phyloP scores from a whole-genome alignment of 2,113 vertebrate genomes.

The Prionailurus viverrinus region DNA sequence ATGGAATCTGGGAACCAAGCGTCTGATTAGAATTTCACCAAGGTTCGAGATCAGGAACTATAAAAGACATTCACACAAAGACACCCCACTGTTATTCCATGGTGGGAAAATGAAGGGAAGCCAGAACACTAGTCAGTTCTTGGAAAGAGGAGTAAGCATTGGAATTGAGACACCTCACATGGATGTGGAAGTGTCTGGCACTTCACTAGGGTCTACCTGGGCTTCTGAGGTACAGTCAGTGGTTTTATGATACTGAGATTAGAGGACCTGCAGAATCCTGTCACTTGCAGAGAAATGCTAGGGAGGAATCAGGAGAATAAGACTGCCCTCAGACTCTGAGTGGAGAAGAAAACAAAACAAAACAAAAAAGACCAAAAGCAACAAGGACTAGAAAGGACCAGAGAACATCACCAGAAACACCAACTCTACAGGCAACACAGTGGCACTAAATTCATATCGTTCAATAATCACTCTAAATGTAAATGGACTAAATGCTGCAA shows the following conservation, averaged over 20 bases:
- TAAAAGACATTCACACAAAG: not conserved
- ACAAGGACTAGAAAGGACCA: no score
- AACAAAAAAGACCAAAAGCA: no score
- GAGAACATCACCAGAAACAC: no score
- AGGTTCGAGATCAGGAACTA: not conserved
- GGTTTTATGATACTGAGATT: not conserved
- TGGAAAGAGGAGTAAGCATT: not conserved
- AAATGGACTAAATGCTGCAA: no score
- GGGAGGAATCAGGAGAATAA: not conserved
- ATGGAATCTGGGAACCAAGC: not conserved
- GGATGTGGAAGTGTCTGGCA: not conserved
- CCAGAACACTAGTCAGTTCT: not conserved
- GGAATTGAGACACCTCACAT: rapidly evolving
- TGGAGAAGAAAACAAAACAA: no score
- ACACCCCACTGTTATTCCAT: not conserved
- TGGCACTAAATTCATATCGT: no score
- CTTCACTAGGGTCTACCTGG: not conserved
- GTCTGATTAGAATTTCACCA: not conserved
- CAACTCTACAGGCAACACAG: no score
- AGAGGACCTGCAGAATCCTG: rapidly evolving
- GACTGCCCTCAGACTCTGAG: not conserved
- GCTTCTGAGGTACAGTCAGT: rapidly evolving
- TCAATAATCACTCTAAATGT: no score
- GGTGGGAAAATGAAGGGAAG: not conserved
- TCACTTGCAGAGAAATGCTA: not conserved